Evolutionary conservation across 1,140 invertebrate genomes (phyloP).

Genomic region (Lasioglossum albipes): DNA sequence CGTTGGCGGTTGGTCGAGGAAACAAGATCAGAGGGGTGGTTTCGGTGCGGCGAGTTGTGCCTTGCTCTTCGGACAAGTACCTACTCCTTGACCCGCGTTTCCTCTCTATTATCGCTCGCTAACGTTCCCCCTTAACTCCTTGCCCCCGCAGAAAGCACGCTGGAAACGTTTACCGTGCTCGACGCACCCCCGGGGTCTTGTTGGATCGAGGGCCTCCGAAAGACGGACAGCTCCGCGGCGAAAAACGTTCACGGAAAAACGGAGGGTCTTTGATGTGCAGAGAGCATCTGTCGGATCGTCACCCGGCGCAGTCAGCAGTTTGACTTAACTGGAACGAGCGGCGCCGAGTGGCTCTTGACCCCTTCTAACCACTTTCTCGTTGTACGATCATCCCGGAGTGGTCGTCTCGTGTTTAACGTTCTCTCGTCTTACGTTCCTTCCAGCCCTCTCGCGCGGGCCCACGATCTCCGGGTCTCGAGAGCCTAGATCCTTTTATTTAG

Average conservation of each 20-base stretch:
- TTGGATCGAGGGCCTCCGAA: not conserved
- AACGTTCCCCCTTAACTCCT: not conserved
- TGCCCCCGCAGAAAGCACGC: slow-evolving; percentile 6
- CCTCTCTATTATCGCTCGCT: slow-evolving; percentile 61
- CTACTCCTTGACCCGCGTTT: slow-evolving; percentile 65
- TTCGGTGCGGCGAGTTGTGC: slow-evolving; percentile 58
- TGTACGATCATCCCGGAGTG: slow-evolving; percentile 38
- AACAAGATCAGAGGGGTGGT: slow-evolving; percentile 26
- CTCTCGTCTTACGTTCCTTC: slow-evolving; percentile 14
- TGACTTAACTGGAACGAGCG: slow-evolving; percentile 50
- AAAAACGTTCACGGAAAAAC: not conserved
- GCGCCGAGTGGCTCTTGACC: slow-evolving; percentile 53
- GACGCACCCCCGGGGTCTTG: too few species aligned
- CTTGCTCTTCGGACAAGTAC: slow-evolving; percentile 57
- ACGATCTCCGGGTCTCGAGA: not conserved
- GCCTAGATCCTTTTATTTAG: too few species aligned
- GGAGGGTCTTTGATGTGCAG: slow-evolving; percentile 14
- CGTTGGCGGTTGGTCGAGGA: not conserved
- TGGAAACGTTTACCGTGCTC: slow-evolving; percentile 38
- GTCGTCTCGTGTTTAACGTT: slow-evolving; percentile 31
- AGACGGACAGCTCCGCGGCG: not conserved
- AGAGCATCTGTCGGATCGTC: slow-evolving; percentile 42
- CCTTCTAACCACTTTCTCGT: slow-evolving; percentile 45
- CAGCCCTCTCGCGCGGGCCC: not conserved
- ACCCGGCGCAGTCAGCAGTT: slow-evolving; percentile 41